Evolutionary conservation across 2,113 vertebrate genomes (phyloP), one percentile per base, ranked within the genome.

Genomic region (Hemibagrus wyckioides): DNA sequence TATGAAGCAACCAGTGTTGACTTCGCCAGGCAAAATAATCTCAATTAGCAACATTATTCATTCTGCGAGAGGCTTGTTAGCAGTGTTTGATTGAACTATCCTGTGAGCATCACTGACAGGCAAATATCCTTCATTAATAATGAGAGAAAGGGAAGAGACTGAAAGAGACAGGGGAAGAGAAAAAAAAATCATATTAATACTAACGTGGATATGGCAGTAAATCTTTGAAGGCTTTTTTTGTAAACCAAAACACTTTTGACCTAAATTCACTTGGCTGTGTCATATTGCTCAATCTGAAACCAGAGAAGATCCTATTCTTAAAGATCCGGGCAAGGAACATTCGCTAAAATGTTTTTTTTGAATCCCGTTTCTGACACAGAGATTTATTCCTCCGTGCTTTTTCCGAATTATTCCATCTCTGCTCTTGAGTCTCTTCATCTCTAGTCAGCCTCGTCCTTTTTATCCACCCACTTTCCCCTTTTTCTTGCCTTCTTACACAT

Each of bases 401-500:
- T 87, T 56, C 41, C 10, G 25, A 67, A 69, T 50, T 48, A 75
- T 59, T 73, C 79, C 50, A 54, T 81, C 77, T 82, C 80, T 83
- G n/a, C 65, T 61, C 14, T 73, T 36, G 44, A 84, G 57, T n/a
- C 59, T 56, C 77, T 84, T 69, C 65, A 75, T 85, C 69, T 69
- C 85, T 44, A 69, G 59, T 80, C 85, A 80, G 59, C 61, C 76
- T 41, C 36, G 19, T n/a, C 50, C 54, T 73, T 63, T 80, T 80
- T 59, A 48, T 52, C 56, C 87, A 61, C 83, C 48, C 83, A 44
- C 87, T 44, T 75, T 44, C 57, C 44, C 67, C 69, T 63, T 41
- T 67, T 76, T 65, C 81, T 65, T 83, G 23, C 81, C 57, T 83
- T 67, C 81, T 77, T 65, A 87, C 80, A 87, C 81, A 71, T 83